These are phyloP conservation scores for Paragorgia papillata DNA, from an alignment of 92 coral and sea anemone genomes.

Conservation along the genomic window DNA sequence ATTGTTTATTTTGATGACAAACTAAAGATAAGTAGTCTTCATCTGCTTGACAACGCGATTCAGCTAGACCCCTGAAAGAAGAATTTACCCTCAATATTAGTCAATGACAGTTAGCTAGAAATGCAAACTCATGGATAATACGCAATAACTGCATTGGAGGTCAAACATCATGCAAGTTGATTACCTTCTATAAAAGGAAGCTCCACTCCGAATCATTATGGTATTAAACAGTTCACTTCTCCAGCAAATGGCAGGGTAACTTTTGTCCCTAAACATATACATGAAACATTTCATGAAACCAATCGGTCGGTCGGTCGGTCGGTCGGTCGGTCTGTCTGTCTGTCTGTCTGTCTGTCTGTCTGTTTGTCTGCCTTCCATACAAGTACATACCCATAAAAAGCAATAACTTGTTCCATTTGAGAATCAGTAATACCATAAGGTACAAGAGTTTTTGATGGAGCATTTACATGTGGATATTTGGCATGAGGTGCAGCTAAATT, in stretches of 20 bases:
- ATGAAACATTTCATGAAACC: neutral
- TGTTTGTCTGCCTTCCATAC: neutral
- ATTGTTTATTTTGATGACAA: slow-evolving; percentile 66
- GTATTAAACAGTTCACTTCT: slow-evolving; percentile 66
- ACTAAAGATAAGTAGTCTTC: slow-evolving; percentile 74
- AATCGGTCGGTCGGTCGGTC: no score
- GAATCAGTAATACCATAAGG: slow-evolving; percentile 64
- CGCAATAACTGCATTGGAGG: no score
- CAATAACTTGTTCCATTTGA: slow-evolving; percentile 58
- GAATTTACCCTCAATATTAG: neutral
- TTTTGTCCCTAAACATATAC: slow-evolving; percentile 16
- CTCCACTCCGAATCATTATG: slow-evolving; percentile 77
- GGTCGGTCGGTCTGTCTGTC: neutral
- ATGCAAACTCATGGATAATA: no score
- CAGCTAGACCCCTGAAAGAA: slow-evolving; percentile 64
- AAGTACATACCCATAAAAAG: slow-evolving; percentile 74
- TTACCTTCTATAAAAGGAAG: slow-evolving; percentile 72
- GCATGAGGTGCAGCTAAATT: slow-evolving; percentile 8
- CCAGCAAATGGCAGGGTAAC: slow-evolving; percentile 93
- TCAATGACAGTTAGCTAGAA: no score
- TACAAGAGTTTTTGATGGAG: slow-evolving; percentile 68
- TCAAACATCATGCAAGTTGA: no score
- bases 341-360: neutral
- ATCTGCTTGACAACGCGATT: slow-evolving; percentile 73
- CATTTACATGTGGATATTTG: no score